Base-by-base conservation (phyloP, 1,140 invertebrate species). In the Centruroides sculpturatus region DNA sequence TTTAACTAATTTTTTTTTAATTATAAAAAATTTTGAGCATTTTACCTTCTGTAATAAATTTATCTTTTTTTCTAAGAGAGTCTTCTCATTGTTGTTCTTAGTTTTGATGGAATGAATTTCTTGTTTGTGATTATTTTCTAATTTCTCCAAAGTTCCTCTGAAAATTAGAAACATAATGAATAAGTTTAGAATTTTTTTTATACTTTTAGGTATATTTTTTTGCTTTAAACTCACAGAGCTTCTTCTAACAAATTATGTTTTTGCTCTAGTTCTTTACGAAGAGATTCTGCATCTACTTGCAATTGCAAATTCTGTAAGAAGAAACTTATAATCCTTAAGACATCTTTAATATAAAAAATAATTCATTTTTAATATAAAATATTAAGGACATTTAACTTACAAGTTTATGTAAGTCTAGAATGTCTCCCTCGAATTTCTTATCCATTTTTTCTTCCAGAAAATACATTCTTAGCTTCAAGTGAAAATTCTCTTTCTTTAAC, bases 401-500 rank as follows among this genome's bases (percentile, higher is more conserved):
- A 23, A 7, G n/a, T 70, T 85, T 85, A 47, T 83, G 77, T 3
- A 80, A 71, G 73, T 82, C 80, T 48, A 81, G 78, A 55, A 79
- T 78, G 65, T 84, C 80, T 2, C 74, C 74, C 70, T 75, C 68
- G 75, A 77, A 77, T 67, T 81, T 74, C 68, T 81, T 73, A 63
- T 84, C 83, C 73, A 89, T 81, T 65, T 84, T 80, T 73, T 94
- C 90, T 71, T 95, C 89, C 55, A 93, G 76, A 71, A 92, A 89
- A 74, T 92, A 94, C 61, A 95, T 87, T 36, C 89, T 78, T 54
- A 93, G 74, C 73, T 93, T 94, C 1, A 94, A 75, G 73, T 90
- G 87, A 69, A 94, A 95, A 73, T 94, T 94, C 70, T 94, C 91
- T 69, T 92, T 92, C 62, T 86, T 83, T 53, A 94, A 74, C 12